A percentile compares a stretch with the other conserved stretches of the same genome.
These are phyloP conservation scores for Cygnus buccinator DNA, from an alignment of 2,113 vertebrate species.

Conservation along the genomic window DNA sequence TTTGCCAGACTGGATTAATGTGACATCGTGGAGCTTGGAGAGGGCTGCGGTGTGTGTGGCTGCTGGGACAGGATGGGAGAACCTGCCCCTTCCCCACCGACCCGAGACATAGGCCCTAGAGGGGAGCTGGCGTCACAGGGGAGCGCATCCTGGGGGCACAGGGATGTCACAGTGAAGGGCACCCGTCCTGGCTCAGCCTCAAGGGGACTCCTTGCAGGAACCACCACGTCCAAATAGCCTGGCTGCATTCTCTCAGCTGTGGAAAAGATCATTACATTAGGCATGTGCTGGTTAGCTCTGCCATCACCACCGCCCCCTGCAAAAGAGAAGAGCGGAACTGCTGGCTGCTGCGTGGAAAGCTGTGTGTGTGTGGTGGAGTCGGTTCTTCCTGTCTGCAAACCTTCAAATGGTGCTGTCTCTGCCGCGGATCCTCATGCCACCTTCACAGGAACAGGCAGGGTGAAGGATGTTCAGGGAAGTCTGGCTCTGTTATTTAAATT, in stretches of 20 bases:
- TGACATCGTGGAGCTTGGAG: not conserved
- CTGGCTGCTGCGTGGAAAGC: not conserved
- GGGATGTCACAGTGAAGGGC: not conserved
- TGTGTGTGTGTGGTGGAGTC: not conserved
- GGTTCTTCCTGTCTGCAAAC: not conserved
- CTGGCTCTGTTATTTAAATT: not conserved
- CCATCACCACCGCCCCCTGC: not conserved
- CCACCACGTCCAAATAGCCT: not conserved
- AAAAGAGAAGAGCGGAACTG: not conserved
- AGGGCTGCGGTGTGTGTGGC: not conserved
- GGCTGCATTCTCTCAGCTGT: not conserved
- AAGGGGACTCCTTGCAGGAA: not conserved
- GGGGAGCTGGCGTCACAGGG: not conserved
- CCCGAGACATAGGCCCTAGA: not conserved
- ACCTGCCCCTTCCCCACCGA: not conserved
- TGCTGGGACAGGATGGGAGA: not conserved
- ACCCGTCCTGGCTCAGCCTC: not conserved
- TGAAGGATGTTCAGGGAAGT: not conserved
- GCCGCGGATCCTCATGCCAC: not conserved
- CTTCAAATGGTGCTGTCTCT: not conserved
- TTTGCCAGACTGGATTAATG: not conserved
- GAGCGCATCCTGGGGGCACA: not conserved
- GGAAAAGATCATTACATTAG: not conserved
- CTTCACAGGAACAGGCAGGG: not conserved
- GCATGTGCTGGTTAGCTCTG: not conserved